Percentiles rank a stretch among this genome's conserved stretches.
Evolutionary conservation across 2,888 invertebrate genomes (phyloP).

Genomic region (Campoletis raptor): DNA sequence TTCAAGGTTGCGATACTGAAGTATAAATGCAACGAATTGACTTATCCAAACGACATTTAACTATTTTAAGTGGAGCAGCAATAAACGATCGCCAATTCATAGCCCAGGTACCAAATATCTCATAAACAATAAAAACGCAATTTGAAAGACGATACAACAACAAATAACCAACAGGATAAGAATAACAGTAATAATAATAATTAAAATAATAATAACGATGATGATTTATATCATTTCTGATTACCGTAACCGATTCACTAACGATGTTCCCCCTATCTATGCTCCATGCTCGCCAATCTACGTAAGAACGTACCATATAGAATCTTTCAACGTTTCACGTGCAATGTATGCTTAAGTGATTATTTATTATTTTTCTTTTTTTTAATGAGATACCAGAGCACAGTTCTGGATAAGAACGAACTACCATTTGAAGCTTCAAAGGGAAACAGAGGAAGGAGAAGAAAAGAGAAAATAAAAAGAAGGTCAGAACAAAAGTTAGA

Average conservation of each 20-base stretch:
- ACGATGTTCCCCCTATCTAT: slow-evolving; percentile 15
- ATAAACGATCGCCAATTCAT: slow-evolving; percentile 3
- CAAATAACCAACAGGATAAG: background rate
- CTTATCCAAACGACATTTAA: slow-evolving; percentile 46
- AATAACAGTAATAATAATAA: background rate
- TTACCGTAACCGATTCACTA: slow-evolving; percentile 53
- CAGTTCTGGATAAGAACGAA: background rate
- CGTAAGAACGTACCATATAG: background rate
- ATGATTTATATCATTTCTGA: slow-evolving; percentile 66
- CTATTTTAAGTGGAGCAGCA: slow-evolving; percentile 38
- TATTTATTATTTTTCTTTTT: slow-evolving; percentile 31
- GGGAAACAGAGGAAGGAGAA: slow-evolving; percentile 4
- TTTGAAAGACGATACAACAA: background rate
- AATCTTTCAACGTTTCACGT: slow-evolving; percentile 22
- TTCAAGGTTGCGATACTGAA: background rate
- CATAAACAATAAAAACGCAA: background rate
- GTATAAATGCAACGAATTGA: slow-evolving; percentile 6
- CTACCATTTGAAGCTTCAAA: background rate
- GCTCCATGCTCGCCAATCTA: background rate
- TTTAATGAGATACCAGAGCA: slow-evolving; percentile 5
- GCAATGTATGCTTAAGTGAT: slow-evolving; percentile 21
- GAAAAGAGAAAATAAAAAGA: slow-evolving; percentile 57
- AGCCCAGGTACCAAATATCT: background rate
- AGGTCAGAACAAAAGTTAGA: slow-evolving; percentile 56
- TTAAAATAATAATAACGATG: slow-evolving; percentile 31